Conservation (phyloP, 2,888 invertebrate genomes). For the Melinaea menophilus region DNA sequence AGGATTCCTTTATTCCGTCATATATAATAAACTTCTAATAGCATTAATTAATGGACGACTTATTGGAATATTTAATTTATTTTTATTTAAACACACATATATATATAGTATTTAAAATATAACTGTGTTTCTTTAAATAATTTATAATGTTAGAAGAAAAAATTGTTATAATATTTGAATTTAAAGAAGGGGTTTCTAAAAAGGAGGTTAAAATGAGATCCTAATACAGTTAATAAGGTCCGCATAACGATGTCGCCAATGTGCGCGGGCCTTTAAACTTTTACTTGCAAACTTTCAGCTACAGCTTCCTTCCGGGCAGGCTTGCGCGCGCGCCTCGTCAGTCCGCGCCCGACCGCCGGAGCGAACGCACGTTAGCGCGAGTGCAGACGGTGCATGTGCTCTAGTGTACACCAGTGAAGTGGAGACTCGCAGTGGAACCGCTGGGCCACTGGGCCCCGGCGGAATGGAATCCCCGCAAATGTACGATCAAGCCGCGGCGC, state of each 20-base stretch:
- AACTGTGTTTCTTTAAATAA: too few species aligned
- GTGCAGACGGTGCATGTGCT: slow-evolving; percentile 58
- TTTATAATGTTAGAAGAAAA: too few species aligned
- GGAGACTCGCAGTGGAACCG: slow-evolving; percentile 72
- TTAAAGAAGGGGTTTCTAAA: too few species aligned
- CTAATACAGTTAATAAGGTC: slow-evolving; percentile 9
- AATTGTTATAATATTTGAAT: too few species aligned
- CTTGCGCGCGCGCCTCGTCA: slow-evolving; percentile 53
- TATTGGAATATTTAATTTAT: too few species aligned
- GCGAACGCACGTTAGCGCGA: slow-evolving; percentile 53
- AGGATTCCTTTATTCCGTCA: not conserved
- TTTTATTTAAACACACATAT: too few species aligned
- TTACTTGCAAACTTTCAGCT: slow-evolving; percentile 68
- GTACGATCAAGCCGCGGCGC: slow-evolving; percentile 85
- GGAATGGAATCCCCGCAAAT: slow-evolving; percentile 91
- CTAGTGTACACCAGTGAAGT: slow-evolving; percentile 72
- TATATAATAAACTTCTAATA: too few species aligned
- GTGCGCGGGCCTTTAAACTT: slow-evolving; percentile 51
- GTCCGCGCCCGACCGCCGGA: slow-evolving; percentile 61
- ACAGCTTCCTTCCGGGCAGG: slow-evolving; percentile 73
- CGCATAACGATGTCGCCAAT: slow-evolving; percentile 23
- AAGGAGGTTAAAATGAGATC: too few species aligned
- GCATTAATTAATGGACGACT: too few species aligned
- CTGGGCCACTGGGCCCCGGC: slow-evolving; percentile 72
- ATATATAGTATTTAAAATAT: too few species aligned